phyloP scores from a whole-genome alignment of 2,113 vertebrate species.

The Crotalus horridus region DNA sequence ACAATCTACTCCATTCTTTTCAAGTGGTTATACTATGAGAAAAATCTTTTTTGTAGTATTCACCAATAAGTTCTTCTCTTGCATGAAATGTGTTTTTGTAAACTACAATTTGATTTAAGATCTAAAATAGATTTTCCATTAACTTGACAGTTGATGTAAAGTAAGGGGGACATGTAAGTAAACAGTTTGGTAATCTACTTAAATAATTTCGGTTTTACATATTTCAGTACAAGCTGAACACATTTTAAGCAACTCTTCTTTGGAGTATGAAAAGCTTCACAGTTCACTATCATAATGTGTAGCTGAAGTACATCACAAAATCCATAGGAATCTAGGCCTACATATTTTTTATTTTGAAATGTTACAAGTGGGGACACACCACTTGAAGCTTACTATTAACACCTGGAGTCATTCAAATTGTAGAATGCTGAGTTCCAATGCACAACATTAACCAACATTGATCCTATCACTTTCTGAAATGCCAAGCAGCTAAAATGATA shows the following conservation, averaged over 20 bases:
- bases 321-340: not conserved
- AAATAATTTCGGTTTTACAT: not conserved
- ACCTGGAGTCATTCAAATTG: not conserved
- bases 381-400: not conserved
- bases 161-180: not conserved
- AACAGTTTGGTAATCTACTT: not conserved
- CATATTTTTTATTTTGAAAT: not conserved
- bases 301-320: not conserved
- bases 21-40: not conserved
- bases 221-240: not conserved
- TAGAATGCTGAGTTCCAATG: not conserved
- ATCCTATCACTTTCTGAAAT: conserved; percentile 3
- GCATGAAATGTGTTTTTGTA: not conserved
- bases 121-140: not conserved
- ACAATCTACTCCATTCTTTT: not conserved
- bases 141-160: not conserved
- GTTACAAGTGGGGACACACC: not conserved
- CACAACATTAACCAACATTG: not conserved
- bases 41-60: not conserved
- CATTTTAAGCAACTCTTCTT: not conserved
- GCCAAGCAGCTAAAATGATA: not conserved
- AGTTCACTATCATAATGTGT: not conserved
- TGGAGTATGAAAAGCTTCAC: not conserved
- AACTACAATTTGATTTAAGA: not conserved
- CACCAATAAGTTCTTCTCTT: not conserved